Conservation (phyloP, 1,140 invertebrate species). For the Oedothorax gibbosus region DNA sequence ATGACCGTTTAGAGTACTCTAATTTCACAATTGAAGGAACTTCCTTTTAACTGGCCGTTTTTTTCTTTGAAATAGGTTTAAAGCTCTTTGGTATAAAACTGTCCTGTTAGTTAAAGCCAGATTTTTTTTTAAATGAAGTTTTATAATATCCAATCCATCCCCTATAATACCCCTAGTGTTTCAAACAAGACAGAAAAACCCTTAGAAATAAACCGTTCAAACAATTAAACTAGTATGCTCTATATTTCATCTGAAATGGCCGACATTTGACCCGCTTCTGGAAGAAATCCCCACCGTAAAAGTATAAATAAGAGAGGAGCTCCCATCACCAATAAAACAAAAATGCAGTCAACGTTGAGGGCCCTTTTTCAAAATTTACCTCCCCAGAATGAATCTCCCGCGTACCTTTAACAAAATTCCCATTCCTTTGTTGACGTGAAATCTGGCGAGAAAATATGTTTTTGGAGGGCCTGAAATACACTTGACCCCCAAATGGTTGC, state of each 20-base stretch:
- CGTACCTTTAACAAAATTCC: constrained; percentile 55
- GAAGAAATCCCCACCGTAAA: constrained; percentile 2
- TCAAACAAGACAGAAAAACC: neutral
- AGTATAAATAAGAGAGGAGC: constrained; percentile 13
- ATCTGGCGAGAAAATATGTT: constrained; percentile 50
- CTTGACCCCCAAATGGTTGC: constrained; percentile 51
- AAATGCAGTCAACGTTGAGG: constrained; percentile 8
- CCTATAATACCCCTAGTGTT: too few relatives aligned
- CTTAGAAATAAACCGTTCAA: constrained; percentile 29
- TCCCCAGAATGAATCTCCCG: constrained; percentile 48
- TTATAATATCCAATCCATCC: too few relatives aligned
- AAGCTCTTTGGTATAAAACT: too few relatives aligned
- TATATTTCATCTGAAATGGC: constrained; percentile 18
- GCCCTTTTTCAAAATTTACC: constrained; percentile 54
- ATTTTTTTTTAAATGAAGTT: too few relatives aligned
- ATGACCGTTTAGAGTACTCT: too few relatives aligned
- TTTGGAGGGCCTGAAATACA: constrained; percentile 49
- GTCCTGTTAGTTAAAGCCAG: too few relatives aligned
- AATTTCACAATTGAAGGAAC: too few relatives aligned
- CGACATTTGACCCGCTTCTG: constrained; percentile 29
- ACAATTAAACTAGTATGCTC: constrained; percentile 23
- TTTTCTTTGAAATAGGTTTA: too few relatives aligned
- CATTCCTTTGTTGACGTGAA: constrained; percentile 50
- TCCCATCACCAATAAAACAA: neutral
- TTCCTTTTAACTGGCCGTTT: too few relatives aligned